Evolutionary conservation across 2,797 vertebrate genomes (phyloP).

Genomic region (Melanogrammus aeglefinus): DNA sequence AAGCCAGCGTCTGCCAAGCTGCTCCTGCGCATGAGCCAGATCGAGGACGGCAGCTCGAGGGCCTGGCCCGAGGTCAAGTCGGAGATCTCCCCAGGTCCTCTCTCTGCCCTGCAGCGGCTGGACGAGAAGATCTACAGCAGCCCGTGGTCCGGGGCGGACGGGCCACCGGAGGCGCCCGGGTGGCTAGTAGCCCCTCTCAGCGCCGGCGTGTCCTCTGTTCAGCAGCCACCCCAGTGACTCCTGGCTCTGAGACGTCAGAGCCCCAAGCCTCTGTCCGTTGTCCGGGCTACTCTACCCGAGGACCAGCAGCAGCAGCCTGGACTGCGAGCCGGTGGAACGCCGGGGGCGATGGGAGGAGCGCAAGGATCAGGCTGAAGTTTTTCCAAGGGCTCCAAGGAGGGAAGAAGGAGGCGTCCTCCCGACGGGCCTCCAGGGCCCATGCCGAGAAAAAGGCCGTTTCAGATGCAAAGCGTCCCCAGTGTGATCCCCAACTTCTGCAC

Average conservation of each 20-base stretch:
- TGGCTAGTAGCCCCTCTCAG: constrained; percentile 75
- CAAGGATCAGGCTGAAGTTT: constrained; percentile 44
- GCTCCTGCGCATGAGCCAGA: constrained; percentile 89
- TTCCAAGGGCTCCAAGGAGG: constrained; percentile 68
- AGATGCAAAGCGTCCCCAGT: constrained; percentile 82
- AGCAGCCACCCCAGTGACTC: constrained; percentile 72
- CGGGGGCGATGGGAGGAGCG: constrained; percentile 49
- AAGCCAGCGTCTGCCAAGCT: constrained; percentile 91
- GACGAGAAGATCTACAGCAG: constrained; percentile 90
- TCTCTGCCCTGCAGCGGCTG: constrained; percentile 86
- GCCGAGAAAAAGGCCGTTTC: constrained; percentile 81
- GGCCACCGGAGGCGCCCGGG: constrained; percentile 34
- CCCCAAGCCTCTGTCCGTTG: constrained; percentile 68
- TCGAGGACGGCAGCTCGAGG: constrained; percentile 94
- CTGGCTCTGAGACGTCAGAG: constrained; percentile 66
- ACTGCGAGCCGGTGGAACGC: constrained; percentile 82
- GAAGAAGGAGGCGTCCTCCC: constrained; percentile 80
- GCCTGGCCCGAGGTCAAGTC: constrained; percentile 90
- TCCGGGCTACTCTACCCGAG: constrained; percentile 63
- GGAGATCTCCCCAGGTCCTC: constrained; percentile 91
- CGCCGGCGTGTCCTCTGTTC: constrained; percentile 63
- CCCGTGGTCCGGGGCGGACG: constrained; percentile 54
- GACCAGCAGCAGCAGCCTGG: constrained; percentile 74
- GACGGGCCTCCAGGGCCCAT: constrained; percentile 79
- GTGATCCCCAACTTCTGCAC: constrained; percentile 79